Evolutionary conservation across 2,888 invertebrate genomes (phyloP), one percentile per base, ranked within the genome.

Genomic region (Pseudococcus jackbeardsleyi): DNA sequence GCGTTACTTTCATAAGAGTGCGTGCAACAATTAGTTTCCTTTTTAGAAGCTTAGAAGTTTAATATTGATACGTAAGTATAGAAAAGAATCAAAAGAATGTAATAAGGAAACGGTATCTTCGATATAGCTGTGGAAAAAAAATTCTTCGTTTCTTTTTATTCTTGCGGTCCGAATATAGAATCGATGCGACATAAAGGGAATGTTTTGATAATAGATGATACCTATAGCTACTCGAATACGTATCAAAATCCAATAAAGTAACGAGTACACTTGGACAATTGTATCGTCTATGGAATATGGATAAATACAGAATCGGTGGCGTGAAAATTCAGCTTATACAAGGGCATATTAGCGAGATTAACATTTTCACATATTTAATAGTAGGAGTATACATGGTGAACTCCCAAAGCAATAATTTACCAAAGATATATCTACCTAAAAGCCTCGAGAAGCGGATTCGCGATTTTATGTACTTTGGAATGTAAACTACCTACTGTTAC

Each of bases 101-200:
- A 42, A 82, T 82, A 82, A 82, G 79, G 39, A 82, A 82, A 82
- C 79, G 79, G 79, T 82, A 82, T 33, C 79, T 82, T 42, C 79
- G 17, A 46, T 19, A 82, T 19, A 19, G 46, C 79, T 19, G 1
- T 19, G 46, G 19, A 39, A 79, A 72, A 77, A 26, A 82, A 82
- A 82, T 82, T 82, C 79, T 82, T 82, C 46, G 19, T 46, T 82
- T 42, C 19, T 72, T 72, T 72, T 5, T 33, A 72, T 72, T 33
- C 77, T 46, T 82, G 46, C 46, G 46, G 22, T 82, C 46, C 79
- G 8, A 19, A 46, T 82, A 82, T 22, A 22, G 22, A 64, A 64
- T 64, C 64, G 22, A 64, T 22, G 22, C 64, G 22, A 64, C 64
- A 64, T 22, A 12, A 64, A 64, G 64, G 22, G 11, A 22, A 12